Evolutionary conservation across 2,797 vertebrate genomes (phyloP), one percentile per base, ranked within the genome.

Genomic region (Dendrocincla tyrannina): DNA sequence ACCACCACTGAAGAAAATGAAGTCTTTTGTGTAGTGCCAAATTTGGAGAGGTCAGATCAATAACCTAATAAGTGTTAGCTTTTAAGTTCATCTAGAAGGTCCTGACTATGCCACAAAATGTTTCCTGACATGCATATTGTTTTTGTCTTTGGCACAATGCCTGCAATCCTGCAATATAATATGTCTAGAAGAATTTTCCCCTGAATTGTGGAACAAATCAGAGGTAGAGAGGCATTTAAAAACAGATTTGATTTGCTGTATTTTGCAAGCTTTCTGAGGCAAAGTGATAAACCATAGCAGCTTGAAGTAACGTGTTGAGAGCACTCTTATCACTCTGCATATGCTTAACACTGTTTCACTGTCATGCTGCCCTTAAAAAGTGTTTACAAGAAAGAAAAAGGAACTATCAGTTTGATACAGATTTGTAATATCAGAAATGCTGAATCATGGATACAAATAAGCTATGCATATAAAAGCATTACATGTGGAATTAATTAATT

Each of bases 191-290:
- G 20, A 89, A 46, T 64, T 93, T 89, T 93, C 15, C 28, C 64
- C 44, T 89, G 72, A 89, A 56, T 53, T 67, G 58, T 90, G 53
- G 91, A 95, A 94, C 91, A 91, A 96, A 93, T 93, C 87, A 87
- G 88, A 92, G 25, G 25, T 69, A 94, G 87, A 80, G 70, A 92
- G 44, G 74, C 77, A 80, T 96, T 97, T 90, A 69, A 86, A 95
- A 96, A 13, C 67, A 95, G 91, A 94, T 95, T 95, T 89, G 74
- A 84, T 90, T 92, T 88, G 82, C 89, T 73, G 18, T 66, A 83
- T 89, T 95, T 83, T 93, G 66, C 56, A 81, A 49, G 74, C 60
- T 94, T 92, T 95, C 75, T 95, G 88, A 93, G 69, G 78, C 39
- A 81, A 83, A 95, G 55, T 80, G 85, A 84, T 91, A 95, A 94